Evolutionary conservation across 2,113 vertebrate species (phyloP).

Genomic region (Prolemur simus): DNA sequence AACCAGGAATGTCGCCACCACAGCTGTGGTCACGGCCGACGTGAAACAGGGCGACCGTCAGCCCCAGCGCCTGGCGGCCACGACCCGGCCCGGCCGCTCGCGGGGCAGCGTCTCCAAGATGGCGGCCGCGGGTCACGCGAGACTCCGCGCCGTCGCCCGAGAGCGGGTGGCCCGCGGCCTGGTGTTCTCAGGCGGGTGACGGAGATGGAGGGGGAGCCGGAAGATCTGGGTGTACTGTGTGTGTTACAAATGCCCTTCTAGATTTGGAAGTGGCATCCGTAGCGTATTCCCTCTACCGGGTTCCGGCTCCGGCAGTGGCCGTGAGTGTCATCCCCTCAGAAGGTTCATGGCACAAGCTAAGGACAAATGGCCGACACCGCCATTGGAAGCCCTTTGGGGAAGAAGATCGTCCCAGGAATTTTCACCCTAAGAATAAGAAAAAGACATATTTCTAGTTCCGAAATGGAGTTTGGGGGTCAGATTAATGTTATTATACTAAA

Average conservation of each 20-base stretch:
- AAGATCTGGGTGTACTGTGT: background rate
- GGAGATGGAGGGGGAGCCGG: too few relatives aligned
- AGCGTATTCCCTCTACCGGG: too few relatives aligned
- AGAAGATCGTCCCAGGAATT: background rate
- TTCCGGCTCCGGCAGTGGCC: background rate
- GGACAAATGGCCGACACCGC: background rate
- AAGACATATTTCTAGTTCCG: background rate
- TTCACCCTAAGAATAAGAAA: background rate
- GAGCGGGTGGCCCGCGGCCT: background rate
- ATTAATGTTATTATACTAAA: background rate
- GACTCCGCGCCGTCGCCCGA: accelerated
- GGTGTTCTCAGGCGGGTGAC: too few relatives aligned
- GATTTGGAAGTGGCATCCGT: background rate
- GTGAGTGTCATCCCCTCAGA: background rate
- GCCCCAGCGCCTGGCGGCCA: accelerated
- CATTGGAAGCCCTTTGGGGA: background rate
- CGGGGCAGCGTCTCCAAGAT: background rate
- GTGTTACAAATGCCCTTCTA: background rate
- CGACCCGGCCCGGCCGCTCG: accelerated
- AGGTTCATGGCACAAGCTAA: background rate
- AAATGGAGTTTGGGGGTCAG: background rate
- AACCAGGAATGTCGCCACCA: background rate
- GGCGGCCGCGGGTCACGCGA: accelerated
- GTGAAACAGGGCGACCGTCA: background rate
- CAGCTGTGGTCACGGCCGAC: background rate